A percentile compares a stretch with the other conserved stretches of the same genome.
These are phyloP conservation scores for Agrotis ipsilon DNA, from an alignment of 2,888 invertebrate species.

Conservation along the genomic window DNA sequence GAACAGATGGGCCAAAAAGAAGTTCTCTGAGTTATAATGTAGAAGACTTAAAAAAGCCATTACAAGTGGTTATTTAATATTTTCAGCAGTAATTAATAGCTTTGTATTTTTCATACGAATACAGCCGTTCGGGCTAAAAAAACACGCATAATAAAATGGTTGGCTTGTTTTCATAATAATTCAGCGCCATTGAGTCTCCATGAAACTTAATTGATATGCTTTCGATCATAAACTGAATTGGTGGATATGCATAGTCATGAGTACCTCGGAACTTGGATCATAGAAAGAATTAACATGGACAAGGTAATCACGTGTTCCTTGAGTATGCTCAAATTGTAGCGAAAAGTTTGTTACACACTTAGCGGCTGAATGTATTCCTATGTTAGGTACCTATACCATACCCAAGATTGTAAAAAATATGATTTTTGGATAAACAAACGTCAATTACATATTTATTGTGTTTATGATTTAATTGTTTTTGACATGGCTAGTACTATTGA, in stretches of 20 bases:
- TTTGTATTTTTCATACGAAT: neutral
- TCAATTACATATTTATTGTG: too few species aligned
- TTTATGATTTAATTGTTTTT: too few species aligned
- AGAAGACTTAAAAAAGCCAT: too few species aligned
- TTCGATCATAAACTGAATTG: constrained; percentile 49
- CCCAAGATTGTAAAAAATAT: too few species aligned
- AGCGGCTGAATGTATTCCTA: too few species aligned
- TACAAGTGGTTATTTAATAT: neutral
- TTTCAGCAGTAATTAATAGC: neutral
- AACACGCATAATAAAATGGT: neutral
- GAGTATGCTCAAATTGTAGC: too few species aligned
- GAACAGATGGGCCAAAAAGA: too few species aligned
- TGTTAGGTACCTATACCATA: too few species aligned
- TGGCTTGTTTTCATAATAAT: constrained; percentile 29
- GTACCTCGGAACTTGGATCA: neutral
- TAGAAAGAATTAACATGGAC: neutral
- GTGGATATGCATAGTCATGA: constrained; percentile 24
- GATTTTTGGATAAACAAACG: too few species aligned
- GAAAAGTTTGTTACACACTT: too few species aligned
- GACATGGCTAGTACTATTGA: too few species aligned
- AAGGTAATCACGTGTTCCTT: neutral
- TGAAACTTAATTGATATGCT: constrained; percentile 43
- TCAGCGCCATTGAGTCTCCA: constrained; percentile 13
- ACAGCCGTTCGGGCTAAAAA: neutral
- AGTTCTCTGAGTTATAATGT: too few species aligned